phyloP scores from a whole-genome alignment of 2,888 invertebrate species.

The Lepidonotus clava region DNA sequence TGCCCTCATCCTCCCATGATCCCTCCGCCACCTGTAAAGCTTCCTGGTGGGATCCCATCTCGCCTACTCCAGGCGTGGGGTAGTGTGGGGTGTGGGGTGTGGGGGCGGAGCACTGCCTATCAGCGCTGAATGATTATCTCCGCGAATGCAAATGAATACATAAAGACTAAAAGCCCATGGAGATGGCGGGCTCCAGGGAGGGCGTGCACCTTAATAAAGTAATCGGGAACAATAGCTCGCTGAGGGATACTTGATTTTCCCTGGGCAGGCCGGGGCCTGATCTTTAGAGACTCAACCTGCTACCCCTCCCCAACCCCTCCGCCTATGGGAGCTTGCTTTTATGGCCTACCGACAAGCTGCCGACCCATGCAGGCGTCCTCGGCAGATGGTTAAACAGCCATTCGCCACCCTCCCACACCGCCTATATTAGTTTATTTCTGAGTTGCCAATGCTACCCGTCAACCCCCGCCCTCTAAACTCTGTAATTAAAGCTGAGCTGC shows the following conservation, averaged over 20 bases:
- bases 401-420: neutral
- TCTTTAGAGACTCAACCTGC: neutral
- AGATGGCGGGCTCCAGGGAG: neutral
- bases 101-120: too few species aligned
- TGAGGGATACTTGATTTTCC: conserved; percentile 20
- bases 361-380: neutral
- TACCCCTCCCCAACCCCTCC: too few species aligned
- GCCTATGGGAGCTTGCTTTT: neutral
- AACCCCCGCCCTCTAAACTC: too few species aligned
- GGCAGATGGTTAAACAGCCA: conserved; percentile 11
- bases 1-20: too few species aligned
- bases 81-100: too few species aligned
- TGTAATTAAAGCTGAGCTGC: too few species aligned
- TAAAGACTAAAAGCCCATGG: conserved; percentile 26
- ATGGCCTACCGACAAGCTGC: neutral
- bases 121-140: neutral
- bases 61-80: too few species aligned
- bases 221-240: neutral
- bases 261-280: neutral
- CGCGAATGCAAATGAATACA: conserved; percentile 17
- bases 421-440: neutral
- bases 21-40: too few species aligned
- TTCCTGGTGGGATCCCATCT: too few species aligned
- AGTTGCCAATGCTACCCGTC: neutral
- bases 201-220: neutral